These are phyloP conservation scores for Drosophila acutilabella DNA, from an alignment of 2,888 invertebrate genomes.

Conservation along the genomic window DNA sequence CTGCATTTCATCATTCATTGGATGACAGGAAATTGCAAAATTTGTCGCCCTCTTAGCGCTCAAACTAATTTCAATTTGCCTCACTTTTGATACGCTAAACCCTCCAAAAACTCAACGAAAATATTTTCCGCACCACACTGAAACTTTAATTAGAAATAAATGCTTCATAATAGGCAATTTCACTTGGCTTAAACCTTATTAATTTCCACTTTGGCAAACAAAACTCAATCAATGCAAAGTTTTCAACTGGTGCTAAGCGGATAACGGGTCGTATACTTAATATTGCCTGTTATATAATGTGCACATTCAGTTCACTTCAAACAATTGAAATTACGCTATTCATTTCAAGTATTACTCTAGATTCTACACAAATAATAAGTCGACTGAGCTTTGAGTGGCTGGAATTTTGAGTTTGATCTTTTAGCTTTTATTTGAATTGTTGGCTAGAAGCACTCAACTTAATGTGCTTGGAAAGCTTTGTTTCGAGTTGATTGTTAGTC, in stretches of 20 bases:
- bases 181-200: conserved; percentile 33
- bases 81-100: conserved; percentile 17
- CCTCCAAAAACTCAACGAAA: conserved; percentile 7
- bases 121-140: conserved; percentile 7
- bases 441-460: not conserved
- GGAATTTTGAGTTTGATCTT: too few relatives aligned
- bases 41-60: conserved; percentile 41
- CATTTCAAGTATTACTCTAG: too few relatives aligned
- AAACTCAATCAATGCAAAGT: conserved; percentile 22
- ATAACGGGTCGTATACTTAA: not conserved
- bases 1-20: conserved; percentile 63
- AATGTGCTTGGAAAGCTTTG: not conserved
- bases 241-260: not conserved
- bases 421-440: not conserved
- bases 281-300: not conserved
- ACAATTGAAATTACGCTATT: too few relatives aligned
- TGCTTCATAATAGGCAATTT: conserved; percentile 57
- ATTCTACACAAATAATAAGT: too few relatives aligned
- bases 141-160: conserved; percentile 49
- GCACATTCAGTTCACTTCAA: too few relatives aligned
- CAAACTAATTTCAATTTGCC: conserved; percentile 48
- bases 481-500: too few relatives aligned
- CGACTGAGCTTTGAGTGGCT: too few relatives aligned
- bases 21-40: conserved; percentile 67
- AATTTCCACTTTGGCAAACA: conserved; percentile 18